Base-by-base conservation (phyloP, 2,888 invertebrate genomes). In the Dasysyrphus tricinctus region DNA sequence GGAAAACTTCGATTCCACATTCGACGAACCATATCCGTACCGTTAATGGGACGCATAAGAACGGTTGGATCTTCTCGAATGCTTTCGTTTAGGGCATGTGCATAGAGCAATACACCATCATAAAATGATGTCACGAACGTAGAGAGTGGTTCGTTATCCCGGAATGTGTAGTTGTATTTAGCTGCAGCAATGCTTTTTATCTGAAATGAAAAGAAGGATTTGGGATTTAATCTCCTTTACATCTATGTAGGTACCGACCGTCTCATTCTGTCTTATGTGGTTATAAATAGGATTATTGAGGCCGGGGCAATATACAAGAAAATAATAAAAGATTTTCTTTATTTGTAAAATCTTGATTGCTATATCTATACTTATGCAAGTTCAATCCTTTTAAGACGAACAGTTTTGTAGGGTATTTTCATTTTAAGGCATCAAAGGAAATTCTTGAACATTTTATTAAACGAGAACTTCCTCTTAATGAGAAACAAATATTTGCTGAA, bases 51-150 rank as follows among this genome's bases (percentile, higher is more conserved):
- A 0, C 93, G 93, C 0, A 92, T 90, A 8, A 94, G 92, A 57
- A 91, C 91, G 8, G 92, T 91, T 0, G 94, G 91, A 81, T 93
- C 93, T 77, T 93, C 92, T 91, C 93, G 91, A 54, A 98, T 93
- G 32, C 97, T 97, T 88, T 98, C 97, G 91, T 98, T 98, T 8
- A 99, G 93, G 0, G 98, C 98, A 77, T 97, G 94, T 0, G 98
- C 97, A 92, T 98, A 99, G 47, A 99, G 94, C 0, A 99, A 94
- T 12, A 99, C 97, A 0, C 98, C 98, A 90, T 99, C 99, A 93
- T 98, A 98, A 93, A 99, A 98, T 2, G 98, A 98, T 0, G 97
- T 97, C 70, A 98, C 98, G 92, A 97, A 98, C 47, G 97, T 97
- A 84, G 98, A 98, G 51, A 98, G 97, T 89, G 97, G 95, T 88